A percentile compares a stretch with the other conserved stretches of the same genome.
Evolutionary conservation across 2,797 vertebrate species (phyloP).

Genomic region (Ceryle rudis): DNA sequence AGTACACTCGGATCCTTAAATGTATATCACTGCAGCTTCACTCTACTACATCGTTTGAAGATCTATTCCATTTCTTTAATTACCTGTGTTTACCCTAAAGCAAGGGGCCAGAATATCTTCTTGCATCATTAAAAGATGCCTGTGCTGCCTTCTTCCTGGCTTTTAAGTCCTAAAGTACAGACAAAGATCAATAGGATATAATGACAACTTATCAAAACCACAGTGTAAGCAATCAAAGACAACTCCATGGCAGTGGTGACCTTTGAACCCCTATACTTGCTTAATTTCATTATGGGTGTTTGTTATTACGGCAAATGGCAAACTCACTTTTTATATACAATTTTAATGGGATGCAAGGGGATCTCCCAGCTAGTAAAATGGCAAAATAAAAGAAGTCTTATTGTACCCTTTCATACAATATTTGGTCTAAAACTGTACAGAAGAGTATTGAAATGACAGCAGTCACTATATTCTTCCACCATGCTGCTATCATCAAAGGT

Average conservation of each 20-base stretch:
- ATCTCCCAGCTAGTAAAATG: neutral
- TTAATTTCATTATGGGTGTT: neutral
- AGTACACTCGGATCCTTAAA: neutral
- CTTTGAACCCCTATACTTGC: neutral
- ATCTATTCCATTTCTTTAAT: neutral
- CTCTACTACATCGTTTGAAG: neutral
- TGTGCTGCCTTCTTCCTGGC: neutral
- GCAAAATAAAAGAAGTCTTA: neutral
- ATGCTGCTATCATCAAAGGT: neutral
- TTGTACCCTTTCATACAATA: neutral
- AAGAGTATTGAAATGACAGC: neutral
- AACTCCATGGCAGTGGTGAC: neutral
- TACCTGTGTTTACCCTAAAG: neutral
- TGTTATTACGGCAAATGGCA: neutral
- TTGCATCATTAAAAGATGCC: neutral
- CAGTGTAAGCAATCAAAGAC: constrained; percentile 18
- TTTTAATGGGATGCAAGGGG: neutral
- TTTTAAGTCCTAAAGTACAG: constrained; percentile 24
- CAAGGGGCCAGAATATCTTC: neutral
- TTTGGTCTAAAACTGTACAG: neutral
- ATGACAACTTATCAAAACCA: neutral
- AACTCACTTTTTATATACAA: neutral
- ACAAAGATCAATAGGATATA: constrained; percentile 37
- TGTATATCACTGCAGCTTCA: neutral
- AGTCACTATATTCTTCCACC: neutral